phyloP scores from a whole-genome alignment of 2,888 invertebrate genomes.

The Anthophora plumipes region DNA sequence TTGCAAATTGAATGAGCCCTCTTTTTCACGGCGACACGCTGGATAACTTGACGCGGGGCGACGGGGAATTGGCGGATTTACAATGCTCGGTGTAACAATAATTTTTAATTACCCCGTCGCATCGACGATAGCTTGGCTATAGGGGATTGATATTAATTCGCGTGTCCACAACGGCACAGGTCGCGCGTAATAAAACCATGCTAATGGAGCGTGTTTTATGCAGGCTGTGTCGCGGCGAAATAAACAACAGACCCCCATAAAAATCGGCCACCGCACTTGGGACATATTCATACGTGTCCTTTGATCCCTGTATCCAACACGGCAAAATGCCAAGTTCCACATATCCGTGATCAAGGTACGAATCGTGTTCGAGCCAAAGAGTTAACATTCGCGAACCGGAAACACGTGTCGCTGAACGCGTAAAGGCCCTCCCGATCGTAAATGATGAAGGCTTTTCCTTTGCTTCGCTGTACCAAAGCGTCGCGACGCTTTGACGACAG shows the following conservation, averaged over 20 bases:
- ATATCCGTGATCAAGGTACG: slow-evolving; percentile 63
- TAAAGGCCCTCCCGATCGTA: slow-evolving; percentile 59
- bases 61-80: not conserved
- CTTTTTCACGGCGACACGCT: not conserved
- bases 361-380: slow-evolving; percentile 37
- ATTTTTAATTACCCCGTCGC: slow-evolving; percentile 43
- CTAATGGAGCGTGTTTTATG: slow-evolving; percentile 49
- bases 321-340: slow-evolving; percentile 58
- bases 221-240: slow-evolving; percentile 31
- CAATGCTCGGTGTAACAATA: slow-evolving; percentile 24
- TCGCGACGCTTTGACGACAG: slow-evolving; percentile 12
- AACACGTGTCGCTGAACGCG: slow-evolving; percentile 58
- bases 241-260: slow-evolving; percentile 51
- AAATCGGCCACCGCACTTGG: slow-evolving; percentile 39
- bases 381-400: slow-evolving; percentile 55
- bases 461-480: not conserved
- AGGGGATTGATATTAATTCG: slow-evolving; percentile 45
- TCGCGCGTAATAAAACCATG: slow-evolving; percentile 45
- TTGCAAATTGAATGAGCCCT: not conserved
- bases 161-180: not conserved
- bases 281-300: slow-evolving; percentile 47
- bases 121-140: slow-evolving; percentile 27
- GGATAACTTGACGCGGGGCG: not conserved
- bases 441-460: slow-evolving; percentile 44
- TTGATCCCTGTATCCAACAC: slow-evolving; percentile 40